Conservation (phyloP, 2,888 invertebrate genomes). For the Drosophila flavopinicola region DNA sequence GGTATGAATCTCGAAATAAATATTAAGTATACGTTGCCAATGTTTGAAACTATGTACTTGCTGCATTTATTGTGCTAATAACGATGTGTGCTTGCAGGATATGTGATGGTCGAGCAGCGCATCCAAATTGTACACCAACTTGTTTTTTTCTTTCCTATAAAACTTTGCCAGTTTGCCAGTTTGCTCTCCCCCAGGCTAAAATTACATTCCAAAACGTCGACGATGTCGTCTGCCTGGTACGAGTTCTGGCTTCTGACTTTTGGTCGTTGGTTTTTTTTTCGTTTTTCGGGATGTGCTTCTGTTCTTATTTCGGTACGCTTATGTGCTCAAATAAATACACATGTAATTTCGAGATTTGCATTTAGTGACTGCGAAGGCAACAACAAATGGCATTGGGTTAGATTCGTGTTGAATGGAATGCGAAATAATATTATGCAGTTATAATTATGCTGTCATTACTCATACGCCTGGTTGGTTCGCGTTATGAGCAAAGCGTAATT, state of each 20-base stretch:
- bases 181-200: conserved; percentile 68
- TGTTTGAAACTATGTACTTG: background rate
- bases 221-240: conserved; percentile 52
- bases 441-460: background rate
- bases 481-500: too few species aligned
- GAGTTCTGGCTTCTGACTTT: conserved; percentile 30
- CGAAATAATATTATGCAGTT: background rate
- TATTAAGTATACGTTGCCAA: too few species aligned
- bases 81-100: too few species aligned
- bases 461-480: too few species aligned
- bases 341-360: conserved; percentile 77
- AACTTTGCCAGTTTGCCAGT: conserved; percentile 61
- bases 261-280: conserved; percentile 8
- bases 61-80: too few species aligned
- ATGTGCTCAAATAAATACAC: conserved; percentile 68
- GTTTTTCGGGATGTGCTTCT: conserved; percentile 1
- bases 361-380: conserved; percentile 49
- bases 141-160: conserved; percentile 48
- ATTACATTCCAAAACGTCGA: conserved; percentile 78
- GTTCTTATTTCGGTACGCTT: conserved; percentile 31
- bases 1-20: too few species aligned
- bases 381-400: background rate
- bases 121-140: too few species aligned
- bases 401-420: background rate
- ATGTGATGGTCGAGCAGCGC: background rate